Base-by-base conservation (phyloP, 2,113 vertebrate species). In the Nansenia antarctica region DNA sequence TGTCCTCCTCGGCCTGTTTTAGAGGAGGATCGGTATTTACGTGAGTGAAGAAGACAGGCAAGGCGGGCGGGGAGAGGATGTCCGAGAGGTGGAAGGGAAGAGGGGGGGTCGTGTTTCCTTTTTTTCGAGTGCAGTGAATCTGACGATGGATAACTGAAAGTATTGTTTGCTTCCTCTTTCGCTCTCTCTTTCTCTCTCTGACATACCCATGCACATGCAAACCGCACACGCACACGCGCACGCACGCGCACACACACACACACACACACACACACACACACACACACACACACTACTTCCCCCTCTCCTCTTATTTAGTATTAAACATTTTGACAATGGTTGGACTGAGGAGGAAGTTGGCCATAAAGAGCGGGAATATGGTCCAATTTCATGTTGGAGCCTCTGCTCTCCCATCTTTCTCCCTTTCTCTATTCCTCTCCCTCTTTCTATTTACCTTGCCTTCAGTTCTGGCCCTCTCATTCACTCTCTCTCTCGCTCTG, bases 21-120 rank as follows among this genome's bases (percentile, higher is more conserved):
- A 31, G 45, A 52, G 32, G 45, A 34, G 27, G 58, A 14, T 9
- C 30, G 24, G 60, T 49, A 37, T 77, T 72, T 75, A n/a, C 63
- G 2, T 30, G 37, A 57, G 58, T 53, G 52, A 63, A 24, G 65
- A n/a, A 49, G 45, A 14, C 45, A 5, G 7, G 60, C 6, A 31
- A 54, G n/a, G n/a, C 62, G 65, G 54, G 74, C 1, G 35, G 32
- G 69, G 24, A 22, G 24, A 24, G n/a, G 54, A 49, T 34, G 63
- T 52, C 63, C 22, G 12, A n/a, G 9, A 37, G n/a, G 29, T 52
- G 5, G 5, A 49, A 64, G 18, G 42, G 26, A 64, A 32, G 9
- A 24, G 5, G 29, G 5, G 29, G 65, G 24, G n/a, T 26, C 65
- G 70, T 34, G 31, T 65, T 74, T 68, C 31, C 31, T 69, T 39